Percentiles rank a stretch among this genome's conserved stretches.
These are phyloP conservation scores for Scotopteryx bipunctaria DNA, from an alignment of 2,888 invertebrate genomes.

Conservation along the genomic window DNA sequence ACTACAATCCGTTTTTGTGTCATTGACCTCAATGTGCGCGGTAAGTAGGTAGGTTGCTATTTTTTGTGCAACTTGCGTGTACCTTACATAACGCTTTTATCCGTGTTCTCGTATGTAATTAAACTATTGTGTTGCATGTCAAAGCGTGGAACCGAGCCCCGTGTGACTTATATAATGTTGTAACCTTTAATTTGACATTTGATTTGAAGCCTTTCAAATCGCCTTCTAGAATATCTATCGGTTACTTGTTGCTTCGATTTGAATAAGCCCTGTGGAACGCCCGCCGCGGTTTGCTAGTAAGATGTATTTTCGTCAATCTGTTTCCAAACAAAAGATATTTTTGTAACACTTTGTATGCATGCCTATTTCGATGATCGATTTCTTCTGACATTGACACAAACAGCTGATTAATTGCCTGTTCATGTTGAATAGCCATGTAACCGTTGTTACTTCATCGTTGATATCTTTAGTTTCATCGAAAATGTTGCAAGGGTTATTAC, in stretches of 20 bases:
- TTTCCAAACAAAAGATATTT: slow-evolving; percentile 54
- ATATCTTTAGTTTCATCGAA: slow-evolving; percentile 21
- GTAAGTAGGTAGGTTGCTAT: slow-evolving; percentile 60
- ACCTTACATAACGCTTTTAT: slow-evolving; percentile 60
- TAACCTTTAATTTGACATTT: slow-evolving; percentile 75
- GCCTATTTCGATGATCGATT: slow-evolving; percentile 41
- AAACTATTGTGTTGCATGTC: slow-evolving; percentile 66
- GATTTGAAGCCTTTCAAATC: slow-evolving; percentile 63
- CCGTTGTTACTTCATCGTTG: slow-evolving; percentile 9
- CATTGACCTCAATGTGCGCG: slow-evolving; percentile 68
- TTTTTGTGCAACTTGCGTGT: slow-evolving; percentile 63
- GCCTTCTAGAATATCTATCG: slow-evolving; percentile 42
- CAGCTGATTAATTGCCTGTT: slow-evolving; percentile 31
- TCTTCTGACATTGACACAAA: slow-evolving; percentile 41
- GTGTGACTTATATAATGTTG: slow-evolving; percentile 64
- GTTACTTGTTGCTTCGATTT: slow-evolving; percentile 61
- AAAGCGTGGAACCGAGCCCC: slow-evolving; percentile 48
- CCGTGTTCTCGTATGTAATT: slow-evolving; percentile 63
- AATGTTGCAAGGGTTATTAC: slow-evolving; percentile 26
- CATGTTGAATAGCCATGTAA: slow-evolving; percentile 16
- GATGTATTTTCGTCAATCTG: slow-evolving; percentile 51
- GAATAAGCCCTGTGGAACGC: slow-evolving; percentile 34
- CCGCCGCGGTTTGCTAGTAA: slow-evolving; percentile 35
- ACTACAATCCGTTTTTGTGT: slow-evolving; percentile 68
- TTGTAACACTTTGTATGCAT: slow-evolving; percentile 11